Conservation (phyloP, 2,113 vertebrate genomes). For the Pterophyllum scalare region DNA sequence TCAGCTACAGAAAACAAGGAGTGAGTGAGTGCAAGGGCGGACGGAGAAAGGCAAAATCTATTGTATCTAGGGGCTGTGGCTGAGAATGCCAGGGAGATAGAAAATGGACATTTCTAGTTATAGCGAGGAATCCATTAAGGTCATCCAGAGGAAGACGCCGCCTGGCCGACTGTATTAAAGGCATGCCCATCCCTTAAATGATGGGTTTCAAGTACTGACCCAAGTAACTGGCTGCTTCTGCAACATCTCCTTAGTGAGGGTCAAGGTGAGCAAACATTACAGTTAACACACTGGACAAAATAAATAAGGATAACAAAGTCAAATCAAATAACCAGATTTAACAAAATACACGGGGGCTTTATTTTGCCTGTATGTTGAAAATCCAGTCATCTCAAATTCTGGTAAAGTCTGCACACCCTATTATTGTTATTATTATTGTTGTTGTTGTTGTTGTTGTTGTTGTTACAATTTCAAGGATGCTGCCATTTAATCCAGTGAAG, state of each 20-base stretch:
- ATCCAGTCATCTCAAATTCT: background rate
- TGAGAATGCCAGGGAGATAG: conserved; percentile 38
- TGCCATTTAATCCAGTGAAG: background rate
- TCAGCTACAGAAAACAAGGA: conserved; percentile 40
- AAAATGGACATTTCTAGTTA: conserved; percentile 55
- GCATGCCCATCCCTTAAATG: background rate
- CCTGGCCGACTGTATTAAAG: conserved; percentile 5
- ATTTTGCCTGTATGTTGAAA: background rate
- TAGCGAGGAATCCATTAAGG: conserved; percentile 62
- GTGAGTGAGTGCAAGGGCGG: conserved; percentile 5
- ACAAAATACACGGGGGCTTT: background rate
- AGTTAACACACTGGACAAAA: background rate
- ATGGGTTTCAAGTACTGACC: conserved; percentile 9
- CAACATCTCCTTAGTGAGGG: background rate
- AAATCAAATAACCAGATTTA: too few species aligned
- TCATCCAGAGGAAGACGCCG: conserved; percentile 37
- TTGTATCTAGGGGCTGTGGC: conserved; percentile 44
- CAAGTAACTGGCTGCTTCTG: conserved; percentile 10
- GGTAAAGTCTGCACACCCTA: background rate
- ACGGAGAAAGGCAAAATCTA: conserved; percentile 33
- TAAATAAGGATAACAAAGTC: background rate
- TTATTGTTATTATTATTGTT: background rate
- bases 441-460: background rate
- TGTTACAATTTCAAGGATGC: background rate
- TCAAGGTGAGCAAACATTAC: background rate